A percentile compares a stretch with the other conserved stretches of the same genome.
Evolutionary conservation across 1,140 invertebrate species (phyloP).

Genomic region (Aethina tumida): DNA sequence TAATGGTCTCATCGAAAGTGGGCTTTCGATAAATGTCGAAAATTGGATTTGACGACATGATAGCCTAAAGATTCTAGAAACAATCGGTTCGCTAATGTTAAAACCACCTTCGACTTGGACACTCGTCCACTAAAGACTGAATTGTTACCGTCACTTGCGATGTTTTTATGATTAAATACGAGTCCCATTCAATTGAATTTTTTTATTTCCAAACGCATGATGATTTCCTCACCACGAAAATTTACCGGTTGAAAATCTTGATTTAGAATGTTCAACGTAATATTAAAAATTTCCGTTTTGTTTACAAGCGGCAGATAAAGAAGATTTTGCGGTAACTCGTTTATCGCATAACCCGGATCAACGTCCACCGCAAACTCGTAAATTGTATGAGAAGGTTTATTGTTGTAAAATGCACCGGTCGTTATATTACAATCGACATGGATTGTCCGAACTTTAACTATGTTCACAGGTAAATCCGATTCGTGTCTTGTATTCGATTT

Average conservation of each 20-base stretch:
- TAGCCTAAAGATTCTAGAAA: slow-evolving; percentile 7
- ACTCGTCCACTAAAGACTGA: slow-evolving; percentile 1
- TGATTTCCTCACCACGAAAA: slow-evolving; percentile 13
- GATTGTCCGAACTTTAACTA: slow-evolving; percentile 16
- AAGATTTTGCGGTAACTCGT: slow-evolving; percentile 9
- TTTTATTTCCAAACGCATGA: slow-evolving; percentile 6
- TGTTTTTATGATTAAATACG: neutral
- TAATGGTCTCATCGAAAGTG: slow-evolving; percentile 6
- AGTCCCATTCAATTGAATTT: slow-evolving; percentile 3
- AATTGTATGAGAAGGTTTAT: slow-evolving; percentile 9
- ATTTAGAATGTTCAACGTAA: slow-evolving; percentile 15
- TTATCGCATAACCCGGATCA: slow-evolving; percentile 14
- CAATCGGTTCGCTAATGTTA: neutral
- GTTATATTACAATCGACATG: slow-evolving; percentile 16
- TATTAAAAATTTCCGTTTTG: slow-evolving; percentile 9
- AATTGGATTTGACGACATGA: slow-evolving; percentile 4
- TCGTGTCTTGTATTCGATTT: too few species aligned
- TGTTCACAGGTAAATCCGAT: slow-evolving; percentile 16
- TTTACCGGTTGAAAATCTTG: slow-evolving; percentile 14
- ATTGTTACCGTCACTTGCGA: neutral
- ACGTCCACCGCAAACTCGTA: slow-evolving; percentile 15
- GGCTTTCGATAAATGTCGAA: slow-evolving; percentile 7
- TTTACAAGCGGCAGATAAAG: slow-evolving; percentile 15
- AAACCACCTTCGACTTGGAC: neutral
- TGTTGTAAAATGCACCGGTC: slow-evolving; percentile 12